Evolutionary conservation across 2,888 invertebrate genomes (phyloP), one percentile per base, ranked within the genome.

Genomic region (Zelleria hepariella): DNA sequence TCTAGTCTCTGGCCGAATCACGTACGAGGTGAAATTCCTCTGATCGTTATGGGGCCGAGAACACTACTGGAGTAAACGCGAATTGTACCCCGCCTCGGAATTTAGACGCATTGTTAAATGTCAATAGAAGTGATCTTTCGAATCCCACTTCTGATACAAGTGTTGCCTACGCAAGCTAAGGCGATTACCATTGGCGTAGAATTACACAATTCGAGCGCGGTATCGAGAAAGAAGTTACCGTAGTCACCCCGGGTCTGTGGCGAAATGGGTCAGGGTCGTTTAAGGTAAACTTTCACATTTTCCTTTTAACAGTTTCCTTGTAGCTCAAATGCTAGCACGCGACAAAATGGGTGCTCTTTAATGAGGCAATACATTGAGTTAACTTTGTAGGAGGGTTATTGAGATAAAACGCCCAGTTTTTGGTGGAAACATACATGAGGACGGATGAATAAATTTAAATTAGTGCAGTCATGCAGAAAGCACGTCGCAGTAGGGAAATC

Each of bases 251-350:
- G 65, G 68, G 68, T 68, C 61, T 66, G 62, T 60, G 67, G 63
- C 61, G 65, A 85, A 78, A 75, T 81, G 68, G 84, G 83, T 82
- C 86, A 86, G 65, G 85, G 83, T 75, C 78, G 68, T 58, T 67
- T 72, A 73, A 73, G 71, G 70, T 72, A 71, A 70, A 70, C 65
- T 68, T 71, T 70, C 67, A 63, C 66, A 66, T 65, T 66, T 67
- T 59, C 60, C 60, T 61, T 59, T 21, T 23, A 26, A 47, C 48
- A 26, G 15, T 59, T 59, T 59, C 59, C 59, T 59, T 55, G 27
- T 48, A 26, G 10, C 25, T 26, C 53, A 24, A 42, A 58, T 53
- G 58, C 58, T 53, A 32, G 53, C 58, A 57, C n/a, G 21, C 27
- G 20, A 32, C 21, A 54, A 54, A 42, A 54, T 26, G 26, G 54